A percentile compares a stretch with the other conserved stretches of the same genome.
phyloP scores from a whole-genome alignment of 2,797 vertebrate species.

The Limnodromus scolopaceus region DNA sequence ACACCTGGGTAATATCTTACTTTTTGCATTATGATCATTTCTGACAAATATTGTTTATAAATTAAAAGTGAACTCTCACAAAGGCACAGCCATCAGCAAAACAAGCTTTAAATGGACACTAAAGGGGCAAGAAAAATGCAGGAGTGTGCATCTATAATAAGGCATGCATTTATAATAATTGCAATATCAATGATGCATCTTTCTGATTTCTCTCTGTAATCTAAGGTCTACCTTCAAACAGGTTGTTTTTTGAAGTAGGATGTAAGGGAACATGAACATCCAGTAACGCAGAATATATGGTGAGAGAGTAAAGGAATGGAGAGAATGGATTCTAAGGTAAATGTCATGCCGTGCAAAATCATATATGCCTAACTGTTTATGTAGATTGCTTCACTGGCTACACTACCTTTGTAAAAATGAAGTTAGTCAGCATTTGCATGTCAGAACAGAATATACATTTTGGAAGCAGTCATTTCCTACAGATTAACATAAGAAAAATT shows the following conservation, averaged over 20 bases:
- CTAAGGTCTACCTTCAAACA: not conserved
- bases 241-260: not conserved
- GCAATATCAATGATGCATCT: not conserved
- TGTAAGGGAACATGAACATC: not conserved
- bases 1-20: not conserved
- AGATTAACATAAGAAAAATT: not conserved
- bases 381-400: not conserved
- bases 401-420: not conserved
- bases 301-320: not conserved
- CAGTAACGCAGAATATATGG: not conserved
- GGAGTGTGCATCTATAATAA: not conserved
- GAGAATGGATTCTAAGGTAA: not conserved
- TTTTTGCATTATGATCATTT: not conserved
- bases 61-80: not conserved
- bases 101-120: not conserved
- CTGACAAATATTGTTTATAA: not conserved
- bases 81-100: not conserved
- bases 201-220: not conserved
- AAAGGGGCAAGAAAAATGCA: not conserved
- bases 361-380: not conserved
- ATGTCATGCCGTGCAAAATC: not conserved
- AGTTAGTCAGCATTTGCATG: not conserved
- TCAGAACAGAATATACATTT: too few species aligned
- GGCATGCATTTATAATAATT: not conserved
- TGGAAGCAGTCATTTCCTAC: not conserved